phyloP scores from a whole-genome alignment of 2,797 vertebrate genomes.

The Falco cherrug region DNA sequence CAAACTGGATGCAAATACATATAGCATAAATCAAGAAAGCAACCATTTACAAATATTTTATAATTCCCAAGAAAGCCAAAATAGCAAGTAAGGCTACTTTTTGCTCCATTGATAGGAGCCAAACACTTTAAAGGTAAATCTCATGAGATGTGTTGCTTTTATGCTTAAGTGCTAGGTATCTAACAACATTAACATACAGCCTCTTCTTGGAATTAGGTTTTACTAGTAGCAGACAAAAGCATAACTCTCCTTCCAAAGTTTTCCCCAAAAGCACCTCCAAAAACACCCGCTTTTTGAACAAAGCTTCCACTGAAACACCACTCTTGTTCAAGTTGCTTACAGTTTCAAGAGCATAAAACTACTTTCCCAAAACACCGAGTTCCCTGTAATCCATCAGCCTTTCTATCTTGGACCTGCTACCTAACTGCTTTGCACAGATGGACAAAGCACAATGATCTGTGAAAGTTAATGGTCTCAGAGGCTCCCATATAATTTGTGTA shows the following conservation, averaged over 20 bases:
- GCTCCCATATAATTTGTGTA: neutral
- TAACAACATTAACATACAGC: neutral
- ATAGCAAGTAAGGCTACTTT: neutral
- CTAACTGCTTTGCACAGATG: neutral
- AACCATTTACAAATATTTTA: neutral
- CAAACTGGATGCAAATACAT: neutral
- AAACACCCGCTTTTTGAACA: neutral
- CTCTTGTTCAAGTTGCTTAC: neutral
- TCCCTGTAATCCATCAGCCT: neutral
- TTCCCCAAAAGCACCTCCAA: neutral
- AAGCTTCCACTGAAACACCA: neutral
- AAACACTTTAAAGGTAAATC: neutral
- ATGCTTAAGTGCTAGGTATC: accelerated
- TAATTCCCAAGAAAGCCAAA: neutral
- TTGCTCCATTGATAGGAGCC: neutral
- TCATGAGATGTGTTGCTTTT: neutral
- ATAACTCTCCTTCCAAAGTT: neutral
- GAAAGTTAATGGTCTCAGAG: neutral
- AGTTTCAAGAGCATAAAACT: neutral
- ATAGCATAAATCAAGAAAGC: neutral
- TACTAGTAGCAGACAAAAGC: neutral
- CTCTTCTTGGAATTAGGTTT: neutral
- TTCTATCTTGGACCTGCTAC: neutral
- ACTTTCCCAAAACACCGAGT: neutral
- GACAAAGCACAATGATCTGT: neutral